Percentiles rank a stretch among this genome's conserved stretches.
These are phyloP conservation scores for Cottus gobio DNA, from an alignment of 2,113 vertebrate species.

Conservation along the genomic window DNA sequence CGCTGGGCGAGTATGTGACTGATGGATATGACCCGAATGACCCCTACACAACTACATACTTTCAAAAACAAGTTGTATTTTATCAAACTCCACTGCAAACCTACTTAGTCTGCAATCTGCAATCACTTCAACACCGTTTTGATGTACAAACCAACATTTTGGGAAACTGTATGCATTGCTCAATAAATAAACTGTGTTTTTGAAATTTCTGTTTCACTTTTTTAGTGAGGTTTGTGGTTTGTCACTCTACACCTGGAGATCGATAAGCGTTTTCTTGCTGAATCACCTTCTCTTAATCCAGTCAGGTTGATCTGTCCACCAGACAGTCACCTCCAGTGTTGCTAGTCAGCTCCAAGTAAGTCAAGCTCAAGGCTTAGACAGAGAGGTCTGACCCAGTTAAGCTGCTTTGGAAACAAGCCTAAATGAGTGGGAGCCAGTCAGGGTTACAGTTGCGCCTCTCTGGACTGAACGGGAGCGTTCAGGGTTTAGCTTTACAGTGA, in stretches of 20 bases:
- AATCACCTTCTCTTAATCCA: conserved; percentile 15
- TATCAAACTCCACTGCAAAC: neutral
- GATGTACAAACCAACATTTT: neutral
- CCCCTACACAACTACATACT: neutral
- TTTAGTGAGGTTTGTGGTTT: neutral
- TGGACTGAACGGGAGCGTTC: conserved; percentile 19
- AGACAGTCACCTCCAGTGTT: conserved; percentile 31
- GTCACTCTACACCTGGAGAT: neutral
- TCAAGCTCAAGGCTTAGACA: conserved; percentile 9
- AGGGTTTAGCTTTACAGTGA: conserved; percentile 21
- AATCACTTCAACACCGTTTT: neutral
- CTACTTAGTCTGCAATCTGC: neutral
- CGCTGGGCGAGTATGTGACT: neutral
- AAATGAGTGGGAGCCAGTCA: conserved; percentile 45
- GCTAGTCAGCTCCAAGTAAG: conserved; percentile 2
- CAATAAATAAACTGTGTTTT: neutral
- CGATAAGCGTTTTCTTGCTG: neutral
- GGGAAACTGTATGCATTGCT: neutral
- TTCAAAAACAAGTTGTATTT: neutral
- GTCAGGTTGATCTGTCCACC: neutral
- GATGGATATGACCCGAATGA: neutral
- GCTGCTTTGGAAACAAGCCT: conserved; percentile 65
- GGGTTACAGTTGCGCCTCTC: conserved; percentile 37
- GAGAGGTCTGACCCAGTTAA: conserved; percentile 67
- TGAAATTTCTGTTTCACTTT: neutral